Evolutionary conservation across 2,113 vertebrate genomes (phyloP).

Genomic region (Pavo muticus): DNA sequence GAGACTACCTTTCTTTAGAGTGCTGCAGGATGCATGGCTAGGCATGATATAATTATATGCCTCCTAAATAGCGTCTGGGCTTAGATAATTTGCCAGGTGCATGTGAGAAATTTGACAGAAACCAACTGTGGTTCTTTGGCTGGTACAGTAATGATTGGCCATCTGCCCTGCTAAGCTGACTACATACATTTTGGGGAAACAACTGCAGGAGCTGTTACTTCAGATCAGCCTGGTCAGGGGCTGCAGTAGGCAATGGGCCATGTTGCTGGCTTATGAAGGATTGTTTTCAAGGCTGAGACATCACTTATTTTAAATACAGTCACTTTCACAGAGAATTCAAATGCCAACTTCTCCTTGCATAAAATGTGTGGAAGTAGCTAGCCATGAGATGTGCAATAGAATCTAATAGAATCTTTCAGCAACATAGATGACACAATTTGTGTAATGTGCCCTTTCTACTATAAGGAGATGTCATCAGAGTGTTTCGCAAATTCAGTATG

Average conservation of each 20-base stretch:
- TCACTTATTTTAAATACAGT: not conserved
- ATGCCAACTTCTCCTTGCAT: not conserved
- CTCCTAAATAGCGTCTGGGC: not conserved
- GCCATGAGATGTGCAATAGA: not conserved
- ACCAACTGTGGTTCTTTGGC: constrained; percentile 22
- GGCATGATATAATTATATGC: not conserved
- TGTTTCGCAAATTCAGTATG: not conserved
- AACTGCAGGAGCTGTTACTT: not conserved
- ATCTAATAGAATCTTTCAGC: not conserved
- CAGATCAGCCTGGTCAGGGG: not conserved
- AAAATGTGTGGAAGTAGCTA: not conserved
- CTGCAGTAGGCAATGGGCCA: not conserved
- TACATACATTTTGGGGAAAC: not conserved
- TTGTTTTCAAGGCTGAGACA: not conserved
- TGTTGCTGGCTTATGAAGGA: not conserved
- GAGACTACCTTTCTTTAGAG: not conserved
- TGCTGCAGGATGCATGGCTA: not conserved
- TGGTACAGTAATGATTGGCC: not conserved
- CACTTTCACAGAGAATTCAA: not conserved
- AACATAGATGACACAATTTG: not conserved
- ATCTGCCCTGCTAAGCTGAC: not conserved
- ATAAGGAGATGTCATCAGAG: not conserved
- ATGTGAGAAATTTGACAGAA: constrained; percentile 18
- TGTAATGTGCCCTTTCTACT: not conserved
- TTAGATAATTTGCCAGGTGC: not conserved